phyloP scores from a whole-genome alignment of 2,888 invertebrate genomes.

The Megamerina dolium region DNA sequence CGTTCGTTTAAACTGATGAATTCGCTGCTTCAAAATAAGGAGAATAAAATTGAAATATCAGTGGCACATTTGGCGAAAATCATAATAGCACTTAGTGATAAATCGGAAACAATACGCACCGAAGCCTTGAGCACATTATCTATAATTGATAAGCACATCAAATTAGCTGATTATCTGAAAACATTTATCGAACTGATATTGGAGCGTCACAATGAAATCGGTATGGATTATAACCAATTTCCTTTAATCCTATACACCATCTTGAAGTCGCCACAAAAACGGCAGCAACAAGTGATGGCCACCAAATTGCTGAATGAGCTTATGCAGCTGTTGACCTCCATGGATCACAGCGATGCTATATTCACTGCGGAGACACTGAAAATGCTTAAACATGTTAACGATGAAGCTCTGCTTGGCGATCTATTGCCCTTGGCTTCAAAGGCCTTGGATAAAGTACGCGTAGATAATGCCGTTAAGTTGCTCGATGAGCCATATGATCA shows the following conservation, averaged over 20 bases:
- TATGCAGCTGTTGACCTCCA: conserved; percentile 24
- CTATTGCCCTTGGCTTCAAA: conserved; percentile 30
- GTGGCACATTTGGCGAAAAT: conserved; percentile 32
- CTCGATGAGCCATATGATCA: conserved; percentile 53
- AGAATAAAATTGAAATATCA: conserved; percentile 22
- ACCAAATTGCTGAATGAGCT: conserved; percentile 22
- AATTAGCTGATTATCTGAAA: conserved; percentile 31
- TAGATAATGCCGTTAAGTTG: conserved; percentile 19
- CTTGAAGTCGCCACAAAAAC: conserved; percentile 34
- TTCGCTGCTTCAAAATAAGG: conserved; percentile 24
- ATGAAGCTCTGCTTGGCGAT: conserved; percentile 24
- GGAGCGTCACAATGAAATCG: conserved; percentile 55
- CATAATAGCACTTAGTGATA: conserved; percentile 54
- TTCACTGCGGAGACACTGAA: conserved; percentile 29
- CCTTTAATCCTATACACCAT: conserved; percentile 59
- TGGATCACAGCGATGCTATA: conserved; percentile 21
- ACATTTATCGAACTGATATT: conserved; percentile 43
- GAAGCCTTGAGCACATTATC: conserved; percentile 54
- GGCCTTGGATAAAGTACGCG: conserved; percentile 20
- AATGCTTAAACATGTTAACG: conserved; percentile 36
- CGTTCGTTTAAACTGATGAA: conserved; percentile 49
- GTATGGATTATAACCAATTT: conserved; percentile 62
- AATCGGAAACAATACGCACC: conserved; percentile 53
- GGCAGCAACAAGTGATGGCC: conserved; percentile 38
- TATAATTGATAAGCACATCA: conserved; percentile 13